Base-by-base conservation (phyloP, 1,140 invertebrate genomes). In the Metaphire vulgaris region DNA sequence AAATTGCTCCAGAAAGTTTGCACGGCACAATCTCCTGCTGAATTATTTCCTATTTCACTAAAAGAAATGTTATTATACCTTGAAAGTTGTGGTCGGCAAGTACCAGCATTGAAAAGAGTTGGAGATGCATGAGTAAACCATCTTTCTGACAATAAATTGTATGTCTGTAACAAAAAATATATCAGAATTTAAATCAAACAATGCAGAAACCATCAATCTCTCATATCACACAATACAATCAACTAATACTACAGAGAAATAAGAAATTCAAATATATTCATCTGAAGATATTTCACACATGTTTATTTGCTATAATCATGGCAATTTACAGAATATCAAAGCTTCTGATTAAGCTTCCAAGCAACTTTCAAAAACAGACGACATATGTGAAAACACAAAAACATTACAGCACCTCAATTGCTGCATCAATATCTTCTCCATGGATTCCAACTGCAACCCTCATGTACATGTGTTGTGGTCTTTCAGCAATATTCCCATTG, bases 401-500 rank as follows among this genome's bases (percentile, higher is more conserved):
- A n/a, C n/a, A n/a, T 21, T 56, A 21, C 41, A 56, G 78, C 71
- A 85, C 85, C 83, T 98, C 93, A 80, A 99, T 96, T 30, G 91
- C 96, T 32, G 90, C 88, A 80, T 97, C 92, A 75, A 99, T 93
- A 83, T 99, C 92, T 79, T 96, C 91, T 15, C 92, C 92, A 86
- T 99, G 97, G 81, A 99, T 98, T 21, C 96, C 97, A 78, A 99
- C 92, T 30, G 97, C 87, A 16, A 99, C 97, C 82, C 98, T 88
- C 97, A 99, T 99, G 69, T 99, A 86, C 96, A 99, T 96, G 78
- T 99, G 96, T 82, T 99, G 97, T 0, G 98, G 98, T 66, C 97
- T 68, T 31, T 78, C 77, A 6, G 71, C 77, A 32, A 77, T 41
- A 56, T 97, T 97, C 0, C 92, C 91, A 86, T 96, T 90, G 73